Conservation (phyloP, 2,113 vertebrate species). For the Ifrita kowaldi region DNA sequence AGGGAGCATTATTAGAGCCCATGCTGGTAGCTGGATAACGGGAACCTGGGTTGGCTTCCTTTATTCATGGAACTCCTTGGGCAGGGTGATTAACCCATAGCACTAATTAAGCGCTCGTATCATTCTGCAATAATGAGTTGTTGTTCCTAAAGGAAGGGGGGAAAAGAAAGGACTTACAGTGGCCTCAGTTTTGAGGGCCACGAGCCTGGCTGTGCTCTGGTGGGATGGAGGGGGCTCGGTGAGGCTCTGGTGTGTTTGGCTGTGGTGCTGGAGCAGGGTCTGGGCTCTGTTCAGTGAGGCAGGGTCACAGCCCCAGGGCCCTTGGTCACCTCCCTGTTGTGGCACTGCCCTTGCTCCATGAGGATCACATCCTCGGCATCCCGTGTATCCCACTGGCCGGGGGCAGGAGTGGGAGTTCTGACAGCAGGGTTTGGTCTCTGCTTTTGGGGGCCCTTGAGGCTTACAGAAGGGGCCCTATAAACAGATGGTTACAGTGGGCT, state of each 20-base stretch:
- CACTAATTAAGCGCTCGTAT: not conserved
- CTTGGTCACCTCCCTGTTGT: not conserved
- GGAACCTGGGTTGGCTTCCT: not conserved
- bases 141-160: not conserved
- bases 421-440: not conserved
- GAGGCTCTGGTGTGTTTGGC: accelerated
- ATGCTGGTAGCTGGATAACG: not conserved
- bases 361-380: accelerated
- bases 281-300: not conserved
- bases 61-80: not conserved
- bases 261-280: not conserved
- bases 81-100: not conserved
- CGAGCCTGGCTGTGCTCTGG: not conserved
- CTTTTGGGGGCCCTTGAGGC: not conserved
- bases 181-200: not conserved
- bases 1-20: not conserved
- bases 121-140: not conserved
- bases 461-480: not conserved
- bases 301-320: accelerated
- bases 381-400: accelerated
- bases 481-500: not conserved
- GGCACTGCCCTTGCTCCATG: accelerated
- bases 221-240: accelerated
- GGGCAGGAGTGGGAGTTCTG: not conserved
- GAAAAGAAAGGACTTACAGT: not conserved